phyloP scores from a whole-genome alignment of 2,113 vertebrate genomes.

The Pseudopodoces humilis region DNA sequence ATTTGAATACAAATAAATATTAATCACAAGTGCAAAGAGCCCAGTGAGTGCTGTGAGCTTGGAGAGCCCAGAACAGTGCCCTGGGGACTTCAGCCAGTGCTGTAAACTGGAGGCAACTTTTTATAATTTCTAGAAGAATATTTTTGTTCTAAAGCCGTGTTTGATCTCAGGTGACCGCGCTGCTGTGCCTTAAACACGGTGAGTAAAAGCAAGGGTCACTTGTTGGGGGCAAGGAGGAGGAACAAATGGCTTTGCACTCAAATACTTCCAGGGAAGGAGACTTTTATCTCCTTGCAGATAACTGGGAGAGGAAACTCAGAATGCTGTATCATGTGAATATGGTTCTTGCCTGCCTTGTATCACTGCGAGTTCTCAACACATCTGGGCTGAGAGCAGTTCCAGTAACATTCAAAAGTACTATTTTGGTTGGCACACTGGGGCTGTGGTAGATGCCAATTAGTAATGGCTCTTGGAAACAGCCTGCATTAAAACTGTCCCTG shows the following conservation, averaged over 20 bases:
- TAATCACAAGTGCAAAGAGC: neutral
- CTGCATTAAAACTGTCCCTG: constrained; percentile 76
- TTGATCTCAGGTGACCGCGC: neutral
- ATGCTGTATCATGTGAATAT: constrained; percentile 76
- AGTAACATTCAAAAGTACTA: constrained; percentile 79
- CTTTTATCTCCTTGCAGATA: constrained; percentile 70
- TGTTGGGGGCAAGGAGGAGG: neutral
- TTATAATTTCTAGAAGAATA: neutral
- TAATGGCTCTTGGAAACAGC: constrained; percentile 85
- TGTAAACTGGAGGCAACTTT: neutral
- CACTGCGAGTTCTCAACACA: constrained; percentile 78
- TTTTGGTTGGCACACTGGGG: constrained; percentile 85
- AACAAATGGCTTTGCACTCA: neutral
- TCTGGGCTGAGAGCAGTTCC: constrained; percentile 81
- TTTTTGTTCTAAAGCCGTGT: neutral
- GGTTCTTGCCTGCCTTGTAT: constrained; percentile 80
- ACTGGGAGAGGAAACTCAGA: constrained; percentile 60
- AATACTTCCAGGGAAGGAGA: constrained; percentile 50
- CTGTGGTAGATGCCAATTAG: constrained; percentile 83
- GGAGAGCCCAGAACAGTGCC: neutral
- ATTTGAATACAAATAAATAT: neutral
- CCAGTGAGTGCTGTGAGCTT: neutral
- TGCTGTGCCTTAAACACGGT: neutral
- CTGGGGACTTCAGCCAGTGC: neutral
- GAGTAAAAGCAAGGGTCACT: neutral